phyloP scores from a whole-genome alignment of 2,113 vertebrate species.

The Sylvietta virens region DNA sequence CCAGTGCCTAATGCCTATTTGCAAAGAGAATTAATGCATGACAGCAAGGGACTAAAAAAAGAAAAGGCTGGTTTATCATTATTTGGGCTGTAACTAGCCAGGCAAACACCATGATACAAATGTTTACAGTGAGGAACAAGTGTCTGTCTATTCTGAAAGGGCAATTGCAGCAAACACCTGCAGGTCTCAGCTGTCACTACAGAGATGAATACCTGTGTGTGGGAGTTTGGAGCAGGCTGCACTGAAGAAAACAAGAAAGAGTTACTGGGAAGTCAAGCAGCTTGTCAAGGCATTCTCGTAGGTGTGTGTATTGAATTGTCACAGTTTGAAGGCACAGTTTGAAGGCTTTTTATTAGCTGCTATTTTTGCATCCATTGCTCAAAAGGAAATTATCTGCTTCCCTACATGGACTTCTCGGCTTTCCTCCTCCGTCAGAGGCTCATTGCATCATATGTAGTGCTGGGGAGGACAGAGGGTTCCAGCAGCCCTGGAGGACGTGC shows the following conservation, averaged over 20 bases:
- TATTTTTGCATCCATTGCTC: slow-evolving; percentile 74
- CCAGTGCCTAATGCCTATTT: slow-evolving; percentile 21
- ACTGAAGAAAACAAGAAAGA: slow-evolving; percentile 68
- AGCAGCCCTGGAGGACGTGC: slow-evolving; percentile 3
- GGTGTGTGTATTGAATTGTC: slow-evolving; percentile 78
- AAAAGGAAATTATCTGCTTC: slow-evolving; percentile 76
- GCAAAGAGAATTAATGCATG: slow-evolving; percentile 25
- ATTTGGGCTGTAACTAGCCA: slow-evolving; percentile 4
- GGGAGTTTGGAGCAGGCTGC: slow-evolving; percentile 60
- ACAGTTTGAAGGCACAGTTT: slow-evolving; percentile 74
- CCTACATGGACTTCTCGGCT: slow-evolving; percentile 71
- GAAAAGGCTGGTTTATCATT: background rate
- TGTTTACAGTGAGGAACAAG: background rate
- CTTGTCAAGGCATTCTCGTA: slow-evolving; percentile 76
- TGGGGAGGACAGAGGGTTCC: slow-evolving; percentile 66
- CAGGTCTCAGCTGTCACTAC: slow-evolving; percentile 65
- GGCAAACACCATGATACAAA: background rate
- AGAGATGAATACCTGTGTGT: slow-evolving; percentile 61
- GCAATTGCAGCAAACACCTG: slow-evolving; percentile 64
- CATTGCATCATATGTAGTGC: slow-evolving; percentile 66
- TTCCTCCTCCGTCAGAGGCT: slow-evolving; percentile 65
- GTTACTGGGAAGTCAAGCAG: slow-evolving; percentile 71
- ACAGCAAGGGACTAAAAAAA: slow-evolving; percentile 6
- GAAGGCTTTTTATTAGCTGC: slow-evolving; percentile 80
- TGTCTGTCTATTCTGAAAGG: slow-evolving; percentile 15